These are phyloP conservation scores for Didymodactylos carnosus DNA, from an alignment of 2,888 invertebrate genomes.

Conservation along the genomic window DNA sequence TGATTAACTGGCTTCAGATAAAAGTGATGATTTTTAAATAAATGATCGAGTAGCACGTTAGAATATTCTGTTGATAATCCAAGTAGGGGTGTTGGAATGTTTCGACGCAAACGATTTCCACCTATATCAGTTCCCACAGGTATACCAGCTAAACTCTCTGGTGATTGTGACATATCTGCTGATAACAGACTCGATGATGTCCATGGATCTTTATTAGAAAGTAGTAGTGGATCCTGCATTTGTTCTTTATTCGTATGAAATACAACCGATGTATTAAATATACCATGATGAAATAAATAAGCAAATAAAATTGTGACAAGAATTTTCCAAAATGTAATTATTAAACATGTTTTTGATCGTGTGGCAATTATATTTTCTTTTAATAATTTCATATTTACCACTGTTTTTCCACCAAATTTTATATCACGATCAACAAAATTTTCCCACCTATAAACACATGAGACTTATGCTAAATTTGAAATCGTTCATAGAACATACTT, in stretches of 20 bases:
- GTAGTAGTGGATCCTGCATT: background rate
- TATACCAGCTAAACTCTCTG: background rate
- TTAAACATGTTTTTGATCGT: constrained; percentile 20
- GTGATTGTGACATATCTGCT: background rate
- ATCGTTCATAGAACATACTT: background rate
- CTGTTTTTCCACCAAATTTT: constrained; percentile 44
- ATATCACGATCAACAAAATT: constrained; percentile 75
- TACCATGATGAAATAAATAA: constrained; percentile 18
- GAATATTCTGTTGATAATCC: no score
- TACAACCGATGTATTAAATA: constrained; percentile 6
- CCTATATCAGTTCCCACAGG: no score
- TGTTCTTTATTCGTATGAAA: background rate
- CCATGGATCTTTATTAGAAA: background rate
- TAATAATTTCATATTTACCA: constrained; percentile 9
- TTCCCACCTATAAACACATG: constrained; percentile 62
- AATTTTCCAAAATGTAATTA: constrained; percentile 24
- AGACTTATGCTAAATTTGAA: background rate
- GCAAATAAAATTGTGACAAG: constrained; percentile 21
- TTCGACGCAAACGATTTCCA: background rate
- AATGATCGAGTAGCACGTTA: no score
- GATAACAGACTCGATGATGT: background rate
- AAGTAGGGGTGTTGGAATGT: no score
- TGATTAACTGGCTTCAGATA: no score
- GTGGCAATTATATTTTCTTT: constrained; percentile 14
- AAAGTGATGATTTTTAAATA: background rate